Evolutionary conservation across 2,113 vertebrate species (phyloP).

Genomic region (Lontra canadensis): DNA sequence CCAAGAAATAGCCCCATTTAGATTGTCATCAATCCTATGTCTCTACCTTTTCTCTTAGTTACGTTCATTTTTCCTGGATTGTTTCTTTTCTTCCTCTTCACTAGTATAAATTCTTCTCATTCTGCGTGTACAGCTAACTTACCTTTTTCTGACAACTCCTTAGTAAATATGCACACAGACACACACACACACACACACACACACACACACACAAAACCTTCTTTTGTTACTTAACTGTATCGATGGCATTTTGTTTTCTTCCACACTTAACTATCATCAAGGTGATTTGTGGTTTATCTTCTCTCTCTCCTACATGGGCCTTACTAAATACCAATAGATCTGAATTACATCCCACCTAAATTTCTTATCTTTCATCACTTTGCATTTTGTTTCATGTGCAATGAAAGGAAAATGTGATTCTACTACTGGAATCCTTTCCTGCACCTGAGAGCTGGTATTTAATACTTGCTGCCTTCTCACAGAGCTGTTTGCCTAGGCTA

Average conservation of each 20-base stretch:
- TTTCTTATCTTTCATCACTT: background rate
- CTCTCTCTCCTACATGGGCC: background rate
- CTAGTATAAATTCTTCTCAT: background rate
- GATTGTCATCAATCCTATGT: background rate
- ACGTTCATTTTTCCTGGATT: background rate
- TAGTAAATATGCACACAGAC: background rate
- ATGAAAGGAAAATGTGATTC: background rate
- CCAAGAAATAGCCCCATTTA: background rate
- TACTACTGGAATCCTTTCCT: conserved; percentile 5
- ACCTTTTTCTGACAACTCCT: background rate
- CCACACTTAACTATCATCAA: background rate
- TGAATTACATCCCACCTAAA: background rate
- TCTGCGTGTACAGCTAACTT: background rate
- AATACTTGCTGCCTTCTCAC: background rate
- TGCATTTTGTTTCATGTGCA: background rate
- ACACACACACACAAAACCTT: background rate
- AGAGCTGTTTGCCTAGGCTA: background rate
- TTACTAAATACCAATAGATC: background rate
- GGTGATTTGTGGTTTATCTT: background rate
- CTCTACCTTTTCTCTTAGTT: background rate
- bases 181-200: background rate
- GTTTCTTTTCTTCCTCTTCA: background rate
- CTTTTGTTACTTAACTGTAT: background rate
- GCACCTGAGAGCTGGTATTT: background rate
- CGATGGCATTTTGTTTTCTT: background rate